A percentile compares a stretch with the other conserved stretches of the same genome.
These are phyloP conservation scores for Morpho achilles DNA, from an alignment of 2,888 invertebrate species.

Conservation along the genomic window DNA sequence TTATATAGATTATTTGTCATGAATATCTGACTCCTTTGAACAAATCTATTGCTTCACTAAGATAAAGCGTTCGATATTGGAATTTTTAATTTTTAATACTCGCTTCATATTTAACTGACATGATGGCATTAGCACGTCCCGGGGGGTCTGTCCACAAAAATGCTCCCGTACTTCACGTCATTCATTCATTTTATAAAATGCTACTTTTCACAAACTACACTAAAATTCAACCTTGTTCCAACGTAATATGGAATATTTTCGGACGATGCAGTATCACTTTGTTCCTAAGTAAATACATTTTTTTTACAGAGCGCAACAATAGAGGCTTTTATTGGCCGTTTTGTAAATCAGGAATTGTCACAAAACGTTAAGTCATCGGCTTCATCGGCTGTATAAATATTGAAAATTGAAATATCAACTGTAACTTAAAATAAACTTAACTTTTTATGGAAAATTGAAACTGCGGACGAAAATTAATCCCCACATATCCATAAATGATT, in stretches of 20 bases:
- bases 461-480: too few species aligned
- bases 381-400: conserved; percentile 66
- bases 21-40: too few species aligned
- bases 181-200: conserved; percentile 37
- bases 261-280: conserved; percentile 22
- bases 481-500: too few species aligned
- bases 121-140: conserved; percentile 29
- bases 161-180: conserved; percentile 43
- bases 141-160: conserved; percentile 50
- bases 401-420: conserved; percentile 30
- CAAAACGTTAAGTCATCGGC: conserved; percentile 58
- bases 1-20: too few species aligned
- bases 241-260: conserved; percentile 28
- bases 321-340: conserved; percentile 67
- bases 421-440: conserved; percentile 1
- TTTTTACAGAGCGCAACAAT: conserved; percentile 59
- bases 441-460: background rate
- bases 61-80: conserved; percentile 12
- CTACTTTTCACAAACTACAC: conserved; percentile 16
- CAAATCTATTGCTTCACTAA: too few species aligned
- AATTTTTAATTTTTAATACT: too few species aligned
- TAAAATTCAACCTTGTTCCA: conserved; percentile 29
- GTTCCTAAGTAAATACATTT: conserved; percentile 48
- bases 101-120: background rate
- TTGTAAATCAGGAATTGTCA: conserved; percentile 67